These are phyloP conservation scores for Poecilobothrus nobilitatus DNA, from an alignment of 2,888 invertebrate genomes.

Conservation along the genomic window DNA sequence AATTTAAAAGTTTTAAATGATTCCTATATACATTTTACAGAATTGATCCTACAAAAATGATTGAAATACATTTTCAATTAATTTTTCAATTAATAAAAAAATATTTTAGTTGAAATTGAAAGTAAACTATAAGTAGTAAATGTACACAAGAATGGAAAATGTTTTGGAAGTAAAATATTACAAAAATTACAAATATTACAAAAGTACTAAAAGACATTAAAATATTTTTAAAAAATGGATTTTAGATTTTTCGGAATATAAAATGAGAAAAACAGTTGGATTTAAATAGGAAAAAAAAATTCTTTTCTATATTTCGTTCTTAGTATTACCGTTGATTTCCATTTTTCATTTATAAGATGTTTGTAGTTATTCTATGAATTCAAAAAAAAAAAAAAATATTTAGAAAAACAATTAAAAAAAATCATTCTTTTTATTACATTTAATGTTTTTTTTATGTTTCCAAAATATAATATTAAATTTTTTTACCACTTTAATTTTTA, in stretches of 20 bases:
- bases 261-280: no score
- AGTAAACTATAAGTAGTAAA: no score
- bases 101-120: no score
- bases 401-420: constrained; percentile 25
- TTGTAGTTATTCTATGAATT: constrained; percentile 34
- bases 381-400: constrained; percentile 12
- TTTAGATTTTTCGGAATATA: no score
- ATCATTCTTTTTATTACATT: constrained; percentile 29
- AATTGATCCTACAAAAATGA: no score
- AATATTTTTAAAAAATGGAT: not conserved
- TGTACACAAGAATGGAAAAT: no score
- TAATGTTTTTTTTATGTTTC: constrained; percentile 29
- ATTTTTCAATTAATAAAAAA: no score
- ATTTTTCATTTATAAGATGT: constrained; percentile 35
- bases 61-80: no score
- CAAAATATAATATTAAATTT: constrained; percentile 20
- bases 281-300: not conserved
- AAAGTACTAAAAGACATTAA: no score
- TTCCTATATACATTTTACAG: no score
- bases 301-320: constrained; percentile 13
- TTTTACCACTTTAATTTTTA: no score
- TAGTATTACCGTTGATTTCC: constrained; percentile 42
- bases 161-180: constrained; percentile 8
- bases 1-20: no score
- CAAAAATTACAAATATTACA: not conserved